These are phyloP conservation scores for Heteronetta atricapilla DNA, from an alignment of 2,113 vertebrate genomes.

Conservation along the genomic window DNA sequence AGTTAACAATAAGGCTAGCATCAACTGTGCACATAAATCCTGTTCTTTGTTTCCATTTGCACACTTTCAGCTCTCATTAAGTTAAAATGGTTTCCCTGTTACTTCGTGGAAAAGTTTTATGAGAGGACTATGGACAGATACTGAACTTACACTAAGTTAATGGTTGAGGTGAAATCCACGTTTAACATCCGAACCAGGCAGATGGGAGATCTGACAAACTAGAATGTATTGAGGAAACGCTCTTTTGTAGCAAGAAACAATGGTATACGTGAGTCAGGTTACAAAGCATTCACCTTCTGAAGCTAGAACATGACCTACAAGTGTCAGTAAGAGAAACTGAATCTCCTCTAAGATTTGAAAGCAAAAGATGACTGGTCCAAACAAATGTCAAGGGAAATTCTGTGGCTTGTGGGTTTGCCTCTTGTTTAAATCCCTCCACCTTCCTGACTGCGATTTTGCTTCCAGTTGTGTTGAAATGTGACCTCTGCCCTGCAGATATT, in stretches of 20 bases:
- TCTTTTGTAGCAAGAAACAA: background rate
- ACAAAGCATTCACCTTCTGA: background rate
- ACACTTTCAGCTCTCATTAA: background rate
- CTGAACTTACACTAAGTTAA: background rate
- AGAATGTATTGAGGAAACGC: background rate
- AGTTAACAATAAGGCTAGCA: background rate
- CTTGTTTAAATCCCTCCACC: background rate
- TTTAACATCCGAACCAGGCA: background rate
- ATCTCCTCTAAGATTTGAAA: background rate
- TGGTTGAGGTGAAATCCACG: background rate
- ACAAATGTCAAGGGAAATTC: background rate
- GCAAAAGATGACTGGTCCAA: background rate
- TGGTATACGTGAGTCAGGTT: background rate
- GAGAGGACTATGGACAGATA: background rate
- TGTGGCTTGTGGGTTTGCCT: background rate
- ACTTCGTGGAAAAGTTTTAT: background rate
- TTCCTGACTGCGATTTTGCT: background rate
- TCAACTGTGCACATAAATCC: background rate
- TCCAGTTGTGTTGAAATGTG: background rate
- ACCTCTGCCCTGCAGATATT: constrained; percentile 19
- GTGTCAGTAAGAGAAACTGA: background rate
- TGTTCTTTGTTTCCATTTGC: background rate
- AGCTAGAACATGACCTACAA: background rate
- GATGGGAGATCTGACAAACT: background rate
- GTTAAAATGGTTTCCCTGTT: background rate